Evolutionary conservation across 2,797 vertebrate genomes (phyloP).

Genomic region (Jordanella pulchra): DNA sequence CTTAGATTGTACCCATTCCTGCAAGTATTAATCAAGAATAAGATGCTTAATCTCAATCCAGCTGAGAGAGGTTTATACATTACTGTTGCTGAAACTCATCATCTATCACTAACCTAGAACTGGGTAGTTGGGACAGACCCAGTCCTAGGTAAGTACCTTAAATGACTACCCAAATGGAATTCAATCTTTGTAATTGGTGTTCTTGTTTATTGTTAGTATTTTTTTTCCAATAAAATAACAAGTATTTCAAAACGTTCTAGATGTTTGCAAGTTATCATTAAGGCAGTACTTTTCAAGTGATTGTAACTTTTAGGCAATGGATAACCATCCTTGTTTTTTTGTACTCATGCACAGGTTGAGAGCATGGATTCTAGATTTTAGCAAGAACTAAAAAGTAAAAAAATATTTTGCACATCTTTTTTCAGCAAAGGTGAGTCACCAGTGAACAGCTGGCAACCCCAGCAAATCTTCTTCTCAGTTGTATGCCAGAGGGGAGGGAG

Average conservation of each 20-base stretch:
- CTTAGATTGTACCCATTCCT: too few relatives aligned
- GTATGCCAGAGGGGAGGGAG: slow-evolving; percentile 17
- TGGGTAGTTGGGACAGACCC: too few relatives aligned
- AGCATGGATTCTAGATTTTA: slow-evolving; percentile 18
- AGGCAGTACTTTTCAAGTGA: background rate
- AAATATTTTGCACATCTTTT: slow-evolving; percentile 32
- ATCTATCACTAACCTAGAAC: too few relatives aligned
- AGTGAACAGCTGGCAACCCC: slow-evolving; percentile 52
- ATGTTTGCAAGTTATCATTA: slow-evolving; percentile 23
- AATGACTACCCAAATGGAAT: too few relatives aligned
- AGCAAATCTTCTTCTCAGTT: slow-evolving; percentile 24
- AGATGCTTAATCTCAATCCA: too few relatives aligned
- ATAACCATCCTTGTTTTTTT: background rate
- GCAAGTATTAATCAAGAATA: too few relatives aligned
- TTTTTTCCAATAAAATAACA: too few relatives aligned
- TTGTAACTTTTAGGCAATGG: background rate
- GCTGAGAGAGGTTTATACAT: too few relatives aligned
- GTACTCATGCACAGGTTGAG: background rate
- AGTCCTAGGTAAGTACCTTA: too few relatives aligned
- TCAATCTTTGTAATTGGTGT: slow-evolving; percentile 20
- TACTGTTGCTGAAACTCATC: too few relatives aligned
- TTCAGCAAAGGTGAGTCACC: slow-evolving; percentile 50
- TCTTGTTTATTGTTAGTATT: slow-evolving; percentile 1
- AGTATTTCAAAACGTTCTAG: slow-evolving; percentile 1
- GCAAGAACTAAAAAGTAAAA: slow-evolving; percentile 26